Evolutionary conservation across 2,888 invertebrate species (phyloP).

Genomic region (Orchesella flavescens): DNA sequence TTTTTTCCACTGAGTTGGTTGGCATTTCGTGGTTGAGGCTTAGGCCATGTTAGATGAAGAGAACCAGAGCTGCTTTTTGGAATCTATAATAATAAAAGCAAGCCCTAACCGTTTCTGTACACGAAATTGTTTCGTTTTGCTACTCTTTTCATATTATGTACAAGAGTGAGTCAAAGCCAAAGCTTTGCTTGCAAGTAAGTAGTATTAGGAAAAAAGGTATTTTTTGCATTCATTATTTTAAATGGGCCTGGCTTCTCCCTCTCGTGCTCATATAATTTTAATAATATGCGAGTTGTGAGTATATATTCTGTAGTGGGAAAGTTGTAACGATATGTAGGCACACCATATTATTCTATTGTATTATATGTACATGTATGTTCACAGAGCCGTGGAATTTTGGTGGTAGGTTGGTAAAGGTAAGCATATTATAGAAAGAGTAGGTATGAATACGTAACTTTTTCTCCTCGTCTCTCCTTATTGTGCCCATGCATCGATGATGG

Average conservation of each 20-base stretch:
- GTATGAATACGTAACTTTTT: constrained; percentile 32
- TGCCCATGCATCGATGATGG: constrained; percentile 16
- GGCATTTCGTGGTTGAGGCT: background rate
- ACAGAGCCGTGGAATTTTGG: no score
- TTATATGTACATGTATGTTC: no score
- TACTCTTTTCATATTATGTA: background rate
- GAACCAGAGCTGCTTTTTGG: background rate
- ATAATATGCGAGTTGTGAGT: constrained; percentile 9
- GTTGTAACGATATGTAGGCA: background rate
- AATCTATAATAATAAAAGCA: constrained; percentile 16
- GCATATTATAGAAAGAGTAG: no score
- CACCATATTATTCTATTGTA: no score
- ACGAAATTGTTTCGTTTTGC: constrained; percentile 37
- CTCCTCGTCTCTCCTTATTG: constrained; percentile 6
- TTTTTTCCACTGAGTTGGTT: constrained; percentile 28
- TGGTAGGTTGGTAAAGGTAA: no score
- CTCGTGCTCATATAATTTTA: constrained; percentile 34
- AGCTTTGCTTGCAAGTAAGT: constrained; percentile 14
- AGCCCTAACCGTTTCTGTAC: constrained; percentile 23
- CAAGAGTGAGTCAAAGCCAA: background rate
- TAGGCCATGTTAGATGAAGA: constrained; percentile 34
- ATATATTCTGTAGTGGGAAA: background rate
- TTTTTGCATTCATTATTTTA: constrained; percentile 59
- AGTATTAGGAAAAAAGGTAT: constrained; percentile 3
- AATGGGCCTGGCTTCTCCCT: constrained; percentile 44